Conservation (phyloP, 1,140 invertebrate species). For the Pachyrhynchus sulphureomaculatus region DNA sequence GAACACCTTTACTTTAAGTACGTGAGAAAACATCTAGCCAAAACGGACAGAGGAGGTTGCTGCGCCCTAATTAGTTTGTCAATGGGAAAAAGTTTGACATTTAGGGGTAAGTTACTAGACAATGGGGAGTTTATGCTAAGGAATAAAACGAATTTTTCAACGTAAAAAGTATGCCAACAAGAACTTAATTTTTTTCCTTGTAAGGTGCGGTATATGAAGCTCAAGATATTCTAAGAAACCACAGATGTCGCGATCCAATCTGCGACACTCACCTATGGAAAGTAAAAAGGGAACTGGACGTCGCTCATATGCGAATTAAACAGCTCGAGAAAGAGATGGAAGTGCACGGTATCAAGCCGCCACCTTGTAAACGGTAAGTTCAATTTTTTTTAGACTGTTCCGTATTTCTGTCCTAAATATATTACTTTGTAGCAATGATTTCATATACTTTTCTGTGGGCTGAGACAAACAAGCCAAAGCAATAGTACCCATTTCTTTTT, state of each 20-base stretch:
- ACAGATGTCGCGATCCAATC: conserved; percentile 73
- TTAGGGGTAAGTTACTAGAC: conserved; percentile 24
- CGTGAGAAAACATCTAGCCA: conserved; percentile 81
- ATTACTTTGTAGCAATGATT: no score
- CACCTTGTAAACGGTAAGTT: conserved; percentile 55
- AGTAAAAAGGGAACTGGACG: conserved; percentile 83
- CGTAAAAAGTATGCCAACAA: no score
- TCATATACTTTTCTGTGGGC: no score
- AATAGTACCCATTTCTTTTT: no score
- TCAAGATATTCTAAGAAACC: conserved; percentile 62
- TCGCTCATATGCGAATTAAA: conserved; percentile 77
- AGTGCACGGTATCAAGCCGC: conserved; percentile 74
- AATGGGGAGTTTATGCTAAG: no score
- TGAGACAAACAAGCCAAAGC: no score
- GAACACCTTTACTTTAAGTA: conserved; percentile 96
- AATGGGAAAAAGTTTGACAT: conserved; percentile 59
- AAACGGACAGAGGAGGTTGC: conserved; percentile 83
- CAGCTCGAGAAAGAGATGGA: conserved; percentile 84
- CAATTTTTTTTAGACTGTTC: no score
- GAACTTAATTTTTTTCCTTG: conserved; percentile 49
- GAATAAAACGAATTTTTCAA: no score
- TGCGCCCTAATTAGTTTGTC: conserved; percentile 88
- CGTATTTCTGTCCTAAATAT: no score
- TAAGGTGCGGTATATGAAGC: conserved; percentile 87
- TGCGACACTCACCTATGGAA: conserved; percentile 85